Evolutionary conservation across 2,113 vertebrate genomes (phyloP).

Genomic region (Fulmarus glacialis): DNA sequence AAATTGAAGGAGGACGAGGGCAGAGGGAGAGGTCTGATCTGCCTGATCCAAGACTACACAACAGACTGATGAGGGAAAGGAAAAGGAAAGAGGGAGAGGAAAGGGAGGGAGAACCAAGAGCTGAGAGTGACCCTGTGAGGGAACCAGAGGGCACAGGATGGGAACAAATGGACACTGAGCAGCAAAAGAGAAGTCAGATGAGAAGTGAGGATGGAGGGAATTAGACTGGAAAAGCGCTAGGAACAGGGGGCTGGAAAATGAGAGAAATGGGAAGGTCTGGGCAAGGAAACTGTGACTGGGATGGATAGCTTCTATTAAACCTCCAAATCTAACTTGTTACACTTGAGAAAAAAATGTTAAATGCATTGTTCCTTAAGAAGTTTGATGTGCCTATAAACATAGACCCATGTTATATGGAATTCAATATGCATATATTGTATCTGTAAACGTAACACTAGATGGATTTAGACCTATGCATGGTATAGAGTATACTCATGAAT

Average conservation of each 20-base stretch:
- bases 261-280: not conserved
- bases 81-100: not conserved
- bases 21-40: not conserved
- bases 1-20: not conserved
- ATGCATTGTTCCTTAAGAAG: not conserved
- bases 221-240: not conserved
- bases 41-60: not conserved
- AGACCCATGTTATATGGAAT: not conserved
- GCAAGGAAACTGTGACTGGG: not conserved
- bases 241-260: not conserved
- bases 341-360: not conserved
- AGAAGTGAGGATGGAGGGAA: not conserved
- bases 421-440: not conserved
- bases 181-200: not conserved
- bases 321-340: not conserved
- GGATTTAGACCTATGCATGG: not conserved
- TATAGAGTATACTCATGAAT: rapidly evolving
- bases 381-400: not conserved
- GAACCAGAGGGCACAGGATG: not conserved
- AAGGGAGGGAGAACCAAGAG: not conserved
- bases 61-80: not conserved
- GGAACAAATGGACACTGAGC: not conserved
- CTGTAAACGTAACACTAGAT: not conserved
- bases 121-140: not conserved
- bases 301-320: not conserved